Evolutionary conservation across 2,113 vertebrate genomes (phyloP).

Genomic region (Bubo scandiacus): DNA sequence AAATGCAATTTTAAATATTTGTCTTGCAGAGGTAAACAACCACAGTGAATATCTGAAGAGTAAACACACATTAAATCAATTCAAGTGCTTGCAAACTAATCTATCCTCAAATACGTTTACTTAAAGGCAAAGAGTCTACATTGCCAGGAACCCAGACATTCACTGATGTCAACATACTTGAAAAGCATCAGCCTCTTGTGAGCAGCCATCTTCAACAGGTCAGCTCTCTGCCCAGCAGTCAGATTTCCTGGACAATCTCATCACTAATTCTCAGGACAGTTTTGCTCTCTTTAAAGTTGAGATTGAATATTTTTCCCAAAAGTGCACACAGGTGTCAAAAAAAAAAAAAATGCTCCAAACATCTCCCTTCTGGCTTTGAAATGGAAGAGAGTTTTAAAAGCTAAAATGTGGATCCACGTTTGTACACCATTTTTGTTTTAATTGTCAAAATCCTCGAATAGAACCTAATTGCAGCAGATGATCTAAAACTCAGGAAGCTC

Average conservation of each 20-base stretch:
- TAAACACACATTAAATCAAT: slow-evolving; percentile 69
- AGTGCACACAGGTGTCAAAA: background rate
- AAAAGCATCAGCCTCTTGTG: background rate
- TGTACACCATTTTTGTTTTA: background rate
- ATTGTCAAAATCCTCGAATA: background rate
- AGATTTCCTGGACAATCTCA: background rate
- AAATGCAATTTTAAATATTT: slow-evolving; percentile 72
- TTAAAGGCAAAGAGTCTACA: slow-evolving; percentile 34
- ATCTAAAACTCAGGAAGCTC: background rate
- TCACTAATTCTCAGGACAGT: background rate
- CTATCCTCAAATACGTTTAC: slow-evolving; percentile 58
- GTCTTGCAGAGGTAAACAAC: slow-evolving; percentile 69
- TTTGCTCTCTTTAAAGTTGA: background rate
- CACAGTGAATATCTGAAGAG: slow-evolving; percentile 60
- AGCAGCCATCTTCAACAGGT: background rate
- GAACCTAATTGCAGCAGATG: background rate
- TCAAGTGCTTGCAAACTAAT: slow-evolving; percentile 61
- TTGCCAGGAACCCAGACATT: background rate
- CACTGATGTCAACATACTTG: background rate
- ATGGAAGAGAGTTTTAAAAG: background rate
- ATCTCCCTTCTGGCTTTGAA: background rate
- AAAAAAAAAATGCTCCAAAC: background rate
- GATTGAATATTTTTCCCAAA: background rate
- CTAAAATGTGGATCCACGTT: background rate
- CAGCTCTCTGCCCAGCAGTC: background rate